Evolutionary conservation across 2,113 vertebrate species (phyloP).

Genomic region (Campylomormyrus numenius): DNA sequence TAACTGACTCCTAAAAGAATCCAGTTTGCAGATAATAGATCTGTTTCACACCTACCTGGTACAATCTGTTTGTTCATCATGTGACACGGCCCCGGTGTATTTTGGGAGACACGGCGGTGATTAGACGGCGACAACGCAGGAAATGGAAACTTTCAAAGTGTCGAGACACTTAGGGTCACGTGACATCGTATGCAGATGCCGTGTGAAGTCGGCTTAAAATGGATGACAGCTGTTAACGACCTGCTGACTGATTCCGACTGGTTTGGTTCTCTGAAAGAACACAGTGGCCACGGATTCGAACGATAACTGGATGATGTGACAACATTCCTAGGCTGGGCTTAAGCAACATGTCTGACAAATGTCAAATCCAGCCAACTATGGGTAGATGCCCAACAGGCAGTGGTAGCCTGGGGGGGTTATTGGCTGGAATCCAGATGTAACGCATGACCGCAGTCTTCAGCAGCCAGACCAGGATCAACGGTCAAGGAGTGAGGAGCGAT

Average conservation of each 20-base stretch:
- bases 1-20: not conserved
- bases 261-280: not conserved
- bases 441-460: not conserved
- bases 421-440: not conserved
- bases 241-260: not conserved
- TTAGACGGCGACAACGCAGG: not conserved
- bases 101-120: not conserved
- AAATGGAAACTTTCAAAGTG: not conserved
- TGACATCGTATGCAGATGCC: not conserved
- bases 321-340: not conserved
- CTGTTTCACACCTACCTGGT: not conserved
- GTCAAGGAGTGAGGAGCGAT: not conserved
- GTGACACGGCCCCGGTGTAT: not conserved
- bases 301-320: not conserved
- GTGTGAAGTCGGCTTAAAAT: not conserved
- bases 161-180: not conserved
- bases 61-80: constrained; percentile 9
- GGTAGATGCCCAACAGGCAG: not conserved
- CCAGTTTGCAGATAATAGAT: constrained; percentile 6
- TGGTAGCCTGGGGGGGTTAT: not conserved
- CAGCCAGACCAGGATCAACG: not conserved
- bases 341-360: not conserved
- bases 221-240: not conserved
- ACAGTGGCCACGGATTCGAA: not conserved
- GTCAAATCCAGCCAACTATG: not conserved